Percentiles rank a stretch among this genome's conserved stretches.
phyloP scores from a whole-genome alignment of 2,113 vertebrate genomes.

The Leuciscus idus region DNA sequence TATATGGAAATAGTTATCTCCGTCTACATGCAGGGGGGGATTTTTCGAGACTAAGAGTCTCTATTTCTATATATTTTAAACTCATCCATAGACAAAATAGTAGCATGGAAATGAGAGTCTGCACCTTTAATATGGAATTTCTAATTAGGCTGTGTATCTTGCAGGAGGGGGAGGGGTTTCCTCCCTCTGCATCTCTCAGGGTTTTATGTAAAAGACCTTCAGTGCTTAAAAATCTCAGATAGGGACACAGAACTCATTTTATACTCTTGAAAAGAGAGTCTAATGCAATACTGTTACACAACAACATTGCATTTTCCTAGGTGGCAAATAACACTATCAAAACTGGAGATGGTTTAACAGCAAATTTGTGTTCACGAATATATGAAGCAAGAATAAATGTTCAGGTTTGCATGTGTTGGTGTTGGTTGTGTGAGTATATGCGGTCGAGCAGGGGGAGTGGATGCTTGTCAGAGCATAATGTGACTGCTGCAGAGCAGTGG shows the following conservation, averaged over 20 bases:
- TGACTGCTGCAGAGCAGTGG: conserved; percentile 48
- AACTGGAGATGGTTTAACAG: not conserved
- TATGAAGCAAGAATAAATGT: not conserved
- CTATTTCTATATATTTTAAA: conserved; percentile 1
- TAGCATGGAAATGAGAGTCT: conserved; percentile 39
- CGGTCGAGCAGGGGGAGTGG: conserved; percentile 38
- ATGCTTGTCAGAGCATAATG: conserved; percentile 55
- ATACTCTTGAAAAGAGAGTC: not conserved
- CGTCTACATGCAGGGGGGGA: not conserved
- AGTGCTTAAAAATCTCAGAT: conserved; percentile 39
- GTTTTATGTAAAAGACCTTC: conserved; percentile 52
- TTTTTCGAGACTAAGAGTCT: not conserved
- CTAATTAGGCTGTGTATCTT: conserved; percentile 57
- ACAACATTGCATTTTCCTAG: not conserved
- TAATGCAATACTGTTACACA: not conserved
- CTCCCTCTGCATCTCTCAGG: conserved; percentile 45
- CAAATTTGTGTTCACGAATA: not conserved
- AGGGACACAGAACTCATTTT: conserved; percentile 23
- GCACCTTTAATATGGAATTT: conserved; percentile 58
- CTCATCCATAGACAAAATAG: conserved; percentile 15
- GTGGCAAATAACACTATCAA: not conserved
- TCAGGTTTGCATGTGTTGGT: not conserved
- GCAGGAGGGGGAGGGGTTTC: conserved; percentile 41
- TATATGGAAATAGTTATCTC: not conserved
- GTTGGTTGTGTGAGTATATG: conserved; percentile 30